Evolutionary conservation across 2,113 vertebrate species (phyloP).

Genomic region (Laticauda laticaudata): DNA sequence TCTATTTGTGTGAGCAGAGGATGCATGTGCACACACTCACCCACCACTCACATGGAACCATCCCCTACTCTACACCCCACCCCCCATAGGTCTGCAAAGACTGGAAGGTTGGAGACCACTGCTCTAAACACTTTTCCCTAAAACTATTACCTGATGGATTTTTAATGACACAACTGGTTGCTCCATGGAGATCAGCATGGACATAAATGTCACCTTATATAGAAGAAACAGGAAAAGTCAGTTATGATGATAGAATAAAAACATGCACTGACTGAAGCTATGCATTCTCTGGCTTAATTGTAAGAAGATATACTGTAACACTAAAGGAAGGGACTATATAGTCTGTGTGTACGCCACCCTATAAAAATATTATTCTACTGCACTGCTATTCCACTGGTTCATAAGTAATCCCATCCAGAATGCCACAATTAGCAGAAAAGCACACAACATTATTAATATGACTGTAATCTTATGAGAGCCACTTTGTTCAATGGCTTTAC

Average conservation of each 20-base stretch:
- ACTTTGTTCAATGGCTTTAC: background rate
- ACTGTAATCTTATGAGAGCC: too few relatives aligned
- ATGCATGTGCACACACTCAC: too few relatives aligned
- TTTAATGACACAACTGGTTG: slow-evolving; percentile 96
- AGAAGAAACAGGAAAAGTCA: background rate
- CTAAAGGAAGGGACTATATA: background rate
- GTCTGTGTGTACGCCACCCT: background rate
- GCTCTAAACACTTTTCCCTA: background rate
- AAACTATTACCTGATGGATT: slow-evolving; percentile 83
- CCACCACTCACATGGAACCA: too few relatives aligned
- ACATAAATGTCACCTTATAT: slow-evolving; percentile 90
- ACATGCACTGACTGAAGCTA: background rate
- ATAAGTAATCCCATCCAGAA: background rate
- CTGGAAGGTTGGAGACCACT: too few relatives aligned
- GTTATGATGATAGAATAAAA: background rate
- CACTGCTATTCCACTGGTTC: background rate
- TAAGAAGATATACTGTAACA: background rate
- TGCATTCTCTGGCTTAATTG: background rate
- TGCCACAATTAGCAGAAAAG: background rate
- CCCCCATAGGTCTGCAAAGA: too few relatives aligned
- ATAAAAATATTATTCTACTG: background rate
- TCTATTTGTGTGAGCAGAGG: too few relatives aligned
- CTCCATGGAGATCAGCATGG: slow-evolving; percentile 95
- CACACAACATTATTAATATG: too few relatives aligned
- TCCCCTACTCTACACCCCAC: too few relatives aligned